phyloP scores from a whole-genome alignment of 2,888 invertebrate genomes.

The Caenorhabditis panamensis region DNA sequence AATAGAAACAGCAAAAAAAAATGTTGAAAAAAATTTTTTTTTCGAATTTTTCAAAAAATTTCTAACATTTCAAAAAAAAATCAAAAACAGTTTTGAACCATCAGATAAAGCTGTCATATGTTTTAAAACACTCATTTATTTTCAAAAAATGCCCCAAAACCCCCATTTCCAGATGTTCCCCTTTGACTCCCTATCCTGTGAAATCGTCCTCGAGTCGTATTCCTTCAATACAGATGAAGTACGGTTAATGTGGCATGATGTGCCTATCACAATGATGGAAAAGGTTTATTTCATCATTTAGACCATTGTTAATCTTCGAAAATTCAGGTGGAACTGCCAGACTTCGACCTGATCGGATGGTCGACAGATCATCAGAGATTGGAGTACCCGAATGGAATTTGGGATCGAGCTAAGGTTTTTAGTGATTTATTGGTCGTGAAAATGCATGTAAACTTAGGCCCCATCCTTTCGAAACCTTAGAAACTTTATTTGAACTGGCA shows the following conservation, averaged over 20 bases:
- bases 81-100: too few species aligned
- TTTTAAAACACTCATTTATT: neutral
- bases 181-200: constrained; percentile 78
- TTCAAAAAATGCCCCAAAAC: neutral
- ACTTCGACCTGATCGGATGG: constrained; percentile 81
- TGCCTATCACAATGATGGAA: constrained; percentile 81
- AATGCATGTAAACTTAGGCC: too few species aligned
- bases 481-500: too few species aligned
- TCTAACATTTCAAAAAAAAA: too few species aligned
- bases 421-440: neutral
- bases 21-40: too few species aligned
- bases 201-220: constrained; percentile 79
- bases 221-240: constrained; percentile 81
- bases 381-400: constrained; percentile 81
- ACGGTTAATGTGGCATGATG: constrained; percentile 79
- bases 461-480: too few species aligned
- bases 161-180: constrained; percentile 78
- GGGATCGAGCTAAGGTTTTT: constrained; percentile 76
- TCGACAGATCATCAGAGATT: constrained; percentile 78
- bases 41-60: too few species aligned
- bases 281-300: constrained; percentile 58
- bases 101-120: too few species aligned
- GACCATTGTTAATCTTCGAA: constrained; percentile 2
- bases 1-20: neutral
- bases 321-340: constrained; percentile 80